Evolutionary conservation across 1,140 invertebrate species (phyloP).

Genomic region (Bombus waltoni): DNA sequence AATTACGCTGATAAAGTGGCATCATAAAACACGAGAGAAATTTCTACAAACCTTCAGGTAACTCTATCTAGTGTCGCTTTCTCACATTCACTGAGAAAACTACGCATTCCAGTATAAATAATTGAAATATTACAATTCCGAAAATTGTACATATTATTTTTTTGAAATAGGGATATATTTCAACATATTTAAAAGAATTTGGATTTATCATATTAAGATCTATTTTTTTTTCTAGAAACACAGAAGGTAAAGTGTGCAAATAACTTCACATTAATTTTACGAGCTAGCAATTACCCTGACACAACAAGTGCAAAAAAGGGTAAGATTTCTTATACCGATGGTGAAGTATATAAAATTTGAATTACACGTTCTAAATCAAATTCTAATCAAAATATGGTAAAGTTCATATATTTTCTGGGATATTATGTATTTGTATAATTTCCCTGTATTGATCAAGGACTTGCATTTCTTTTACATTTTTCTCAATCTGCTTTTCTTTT

Average conservation of each 20-base stretch:
- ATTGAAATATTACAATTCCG: background rate
- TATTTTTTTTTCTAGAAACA: background rate
- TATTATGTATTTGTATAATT: too few relatives aligned
- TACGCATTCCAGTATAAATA: background rate
- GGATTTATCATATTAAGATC: background rate
- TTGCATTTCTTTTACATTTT: too few relatives aligned
- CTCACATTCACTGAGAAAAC: background rate
- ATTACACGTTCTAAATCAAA: background rate
- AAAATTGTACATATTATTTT: background rate
- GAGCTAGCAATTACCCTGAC: background rate
- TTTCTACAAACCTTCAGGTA: background rate
- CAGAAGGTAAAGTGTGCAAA: background rate
- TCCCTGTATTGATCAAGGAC: too few relatives aligned
- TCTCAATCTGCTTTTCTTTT: too few relatives aligned
- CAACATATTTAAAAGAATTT: background rate
- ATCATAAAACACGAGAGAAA: background rate
- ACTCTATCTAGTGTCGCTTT: constrained; percentile 4
- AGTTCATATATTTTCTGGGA: background rate
- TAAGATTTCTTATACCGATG: background rate
- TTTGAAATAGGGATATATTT: background rate
- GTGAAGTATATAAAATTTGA: background rate
- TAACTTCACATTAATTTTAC: background rate
- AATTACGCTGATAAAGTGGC: background rate
- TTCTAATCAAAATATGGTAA: background rate
- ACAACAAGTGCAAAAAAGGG: background rate